Conservation (phyloP, 2,797 vertebrate species). For the Hippocampus kuda region DNA sequence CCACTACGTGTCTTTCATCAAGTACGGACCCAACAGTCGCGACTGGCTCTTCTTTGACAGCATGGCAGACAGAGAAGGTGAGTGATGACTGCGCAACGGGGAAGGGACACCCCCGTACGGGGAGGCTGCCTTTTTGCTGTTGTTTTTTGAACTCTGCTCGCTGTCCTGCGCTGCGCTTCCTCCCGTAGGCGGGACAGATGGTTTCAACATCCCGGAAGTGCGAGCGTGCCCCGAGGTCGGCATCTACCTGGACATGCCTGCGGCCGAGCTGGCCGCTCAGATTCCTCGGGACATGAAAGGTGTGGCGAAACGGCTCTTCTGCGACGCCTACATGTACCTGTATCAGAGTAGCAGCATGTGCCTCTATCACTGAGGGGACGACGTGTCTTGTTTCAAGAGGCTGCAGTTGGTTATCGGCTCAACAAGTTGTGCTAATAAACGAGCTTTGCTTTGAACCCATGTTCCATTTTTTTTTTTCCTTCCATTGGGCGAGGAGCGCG, state of each 20-base stretch:
- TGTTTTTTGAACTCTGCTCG: not conserved
- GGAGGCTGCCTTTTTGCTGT: too few relatives aligned
- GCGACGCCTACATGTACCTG: conserved; percentile 87
- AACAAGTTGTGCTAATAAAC: too few relatives aligned
- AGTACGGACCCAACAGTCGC: conserved; percentile 65
- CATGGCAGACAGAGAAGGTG: conserved; percentile 84
- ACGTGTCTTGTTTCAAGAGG: not conserved
- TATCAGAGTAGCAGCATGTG: conserved; percentile 78
- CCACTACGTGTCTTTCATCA: conserved; percentile 85
- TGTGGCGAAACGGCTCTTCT: conserved; percentile 83
- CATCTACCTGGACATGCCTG: conserved; percentile 69
- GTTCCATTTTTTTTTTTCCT: too few relatives aligned
- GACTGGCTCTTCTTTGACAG: conserved; percentile 93
- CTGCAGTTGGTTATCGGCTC: too few relatives aligned
- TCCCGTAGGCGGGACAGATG: conserved; percentile 66
- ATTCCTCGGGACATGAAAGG: conserved; percentile 80
- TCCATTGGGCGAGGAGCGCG: too few relatives aligned
- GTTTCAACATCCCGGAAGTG: conserved; percentile 81
- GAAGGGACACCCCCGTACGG: too few relatives aligned
- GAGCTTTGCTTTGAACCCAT: too few relatives aligned
- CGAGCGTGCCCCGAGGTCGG: conserved; percentile 73
- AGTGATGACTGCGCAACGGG: conserved; percentile 15
- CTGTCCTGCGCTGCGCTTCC: not conserved
- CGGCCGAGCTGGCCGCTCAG: conserved; percentile 66
- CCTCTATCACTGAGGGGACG: conserved; percentile 69